These are phyloP conservation scores for Melieria crassipennis DNA, from an alignment of 2,888 invertebrate genomes.

Conservation along the genomic window DNA sequence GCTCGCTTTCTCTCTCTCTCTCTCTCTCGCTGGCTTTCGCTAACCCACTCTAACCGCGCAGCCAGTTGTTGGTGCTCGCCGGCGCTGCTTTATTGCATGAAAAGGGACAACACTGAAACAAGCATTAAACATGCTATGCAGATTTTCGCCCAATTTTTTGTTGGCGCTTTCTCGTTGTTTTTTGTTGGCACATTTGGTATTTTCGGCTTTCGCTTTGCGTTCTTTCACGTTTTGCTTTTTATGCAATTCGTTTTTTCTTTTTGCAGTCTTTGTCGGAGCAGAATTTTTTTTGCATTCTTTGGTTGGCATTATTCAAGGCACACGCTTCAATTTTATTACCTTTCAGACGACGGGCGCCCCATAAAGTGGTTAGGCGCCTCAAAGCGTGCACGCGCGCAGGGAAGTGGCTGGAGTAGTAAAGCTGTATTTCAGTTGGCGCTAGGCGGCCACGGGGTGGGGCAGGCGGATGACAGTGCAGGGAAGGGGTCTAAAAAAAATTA, in stretches of 20 bases:
- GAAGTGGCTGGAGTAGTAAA: neutral
- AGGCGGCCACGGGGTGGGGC: too few species aligned
- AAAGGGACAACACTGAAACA: slow-evolving; percentile 18
- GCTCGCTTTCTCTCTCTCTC: too few species aligned
- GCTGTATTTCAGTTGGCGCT: too few species aligned
- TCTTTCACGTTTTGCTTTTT: neutral
- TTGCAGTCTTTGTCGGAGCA: neutral
- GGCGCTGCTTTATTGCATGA: neutral
- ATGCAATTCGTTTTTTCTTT: slow-evolving; percentile 36
- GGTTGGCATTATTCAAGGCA: slow-evolving; percentile 20
- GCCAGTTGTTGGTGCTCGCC: too few species aligned
- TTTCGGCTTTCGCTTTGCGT: neutral
- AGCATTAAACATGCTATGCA: slow-evolving; percentile 31
- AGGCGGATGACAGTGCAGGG: too few species aligned
- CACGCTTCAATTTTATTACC: slow-evolving; percentile 34
- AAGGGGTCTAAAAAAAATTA: too few species aligned
- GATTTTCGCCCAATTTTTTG: slow-evolving; percentile 34
- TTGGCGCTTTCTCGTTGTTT: slow-evolving; percentile 2
- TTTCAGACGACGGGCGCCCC: slow-evolving; percentile 6
- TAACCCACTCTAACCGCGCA: too few species aligned
- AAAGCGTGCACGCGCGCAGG: too few species aligned
- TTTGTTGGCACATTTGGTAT: neutral
- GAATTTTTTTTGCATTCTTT: slow-evolving; percentile 6
- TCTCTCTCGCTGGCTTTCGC: too few species aligned
- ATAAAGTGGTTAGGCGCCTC: too few species aligned